Evolutionary conservation across 2,888 invertebrate genomes (phyloP), one percentile per base, ranked within the genome.

Genomic region (Syrphus vitripennis): DNA sequence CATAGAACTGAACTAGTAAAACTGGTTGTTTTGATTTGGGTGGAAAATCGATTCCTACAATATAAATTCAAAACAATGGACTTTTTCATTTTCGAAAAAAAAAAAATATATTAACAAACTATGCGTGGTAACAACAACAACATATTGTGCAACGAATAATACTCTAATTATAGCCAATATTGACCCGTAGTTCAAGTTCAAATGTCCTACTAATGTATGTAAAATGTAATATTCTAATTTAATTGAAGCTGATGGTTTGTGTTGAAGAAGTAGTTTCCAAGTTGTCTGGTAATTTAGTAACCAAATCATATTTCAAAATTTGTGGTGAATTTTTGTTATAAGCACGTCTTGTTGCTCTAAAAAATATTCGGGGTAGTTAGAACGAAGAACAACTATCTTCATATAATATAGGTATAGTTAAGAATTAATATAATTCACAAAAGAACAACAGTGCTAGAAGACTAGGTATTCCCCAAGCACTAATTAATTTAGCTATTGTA

Each of bases 1-100:
- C n/a, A 55, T n/a, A 53, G 19, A 83, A 75, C 75, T 79, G 26
- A 79, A 79, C 79, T 79, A 53, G 79, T 75, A 70, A 50, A 83
- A 83, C 84, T 76, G 67, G 81, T 84, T 84, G 84, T 81, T 76
- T 76, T 76, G 71, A 76, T 81, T 84, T 72, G 67, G 31, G 71
- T 72, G 84, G 81, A 84, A 81, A 81, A 84, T 84, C 84, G 84
- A 84, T 84, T 81, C 45, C 31, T 55, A 31, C 75, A 76, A 48
- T 71, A 72, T 69, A 67, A 55, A 61, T 72, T 61, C 71, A 59
- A 81, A 81, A 84, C 76, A 76, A 57, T 29, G 50, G 34, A 48
- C 16, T 6, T 65, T 48, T 19, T 16, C 21, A 48, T 5, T 24
- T 26, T n/a, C n/a, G n/a, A 14, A 4, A 26, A 21, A 50, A 50